Evolutionary conservation across 1,140 invertebrate genomes (phyloP).

Genomic region (Phymastichus coffea): DNA sequence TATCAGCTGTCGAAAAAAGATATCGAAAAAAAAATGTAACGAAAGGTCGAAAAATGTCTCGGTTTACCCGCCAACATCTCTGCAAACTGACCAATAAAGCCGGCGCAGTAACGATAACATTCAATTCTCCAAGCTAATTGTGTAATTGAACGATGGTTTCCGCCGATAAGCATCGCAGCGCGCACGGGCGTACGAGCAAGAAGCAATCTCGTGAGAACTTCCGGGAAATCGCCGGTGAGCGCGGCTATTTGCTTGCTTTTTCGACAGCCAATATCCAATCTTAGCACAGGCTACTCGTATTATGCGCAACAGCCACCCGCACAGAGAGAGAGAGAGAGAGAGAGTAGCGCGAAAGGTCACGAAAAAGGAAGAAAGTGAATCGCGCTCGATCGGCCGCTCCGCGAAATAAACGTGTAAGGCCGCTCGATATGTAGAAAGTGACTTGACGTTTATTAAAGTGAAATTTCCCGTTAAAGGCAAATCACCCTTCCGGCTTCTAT

Average conservation of each 20-base stretch:
- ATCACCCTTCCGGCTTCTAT: not conserved
- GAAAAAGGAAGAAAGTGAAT: conserved; percentile 1
- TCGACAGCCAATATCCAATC: not conserved
- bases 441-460: not conserved
- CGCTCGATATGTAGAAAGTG: not conserved
- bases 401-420: not conserved
- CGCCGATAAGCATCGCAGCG: no score
- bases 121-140: no score
- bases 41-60: no score
- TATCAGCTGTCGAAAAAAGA: no score
- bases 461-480: not conserved
- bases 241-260: conserved; percentile 2
- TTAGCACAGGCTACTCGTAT: not conserved
- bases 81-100: no score
- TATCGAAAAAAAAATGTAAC: no score
- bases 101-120: no score
- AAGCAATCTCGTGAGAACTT: not conserved
- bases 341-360: conserved; percentile 12
- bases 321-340: no score
- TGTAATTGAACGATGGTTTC: no score
- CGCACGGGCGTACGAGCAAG: not conserved
- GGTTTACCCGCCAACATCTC: no score
- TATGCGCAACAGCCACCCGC: no score
- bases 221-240: not conserved
- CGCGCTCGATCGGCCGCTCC: not conserved